Evolutionary conservation across 2,888 invertebrate genomes (phyloP).

Genomic region (Microplitis deprimator): DNA sequence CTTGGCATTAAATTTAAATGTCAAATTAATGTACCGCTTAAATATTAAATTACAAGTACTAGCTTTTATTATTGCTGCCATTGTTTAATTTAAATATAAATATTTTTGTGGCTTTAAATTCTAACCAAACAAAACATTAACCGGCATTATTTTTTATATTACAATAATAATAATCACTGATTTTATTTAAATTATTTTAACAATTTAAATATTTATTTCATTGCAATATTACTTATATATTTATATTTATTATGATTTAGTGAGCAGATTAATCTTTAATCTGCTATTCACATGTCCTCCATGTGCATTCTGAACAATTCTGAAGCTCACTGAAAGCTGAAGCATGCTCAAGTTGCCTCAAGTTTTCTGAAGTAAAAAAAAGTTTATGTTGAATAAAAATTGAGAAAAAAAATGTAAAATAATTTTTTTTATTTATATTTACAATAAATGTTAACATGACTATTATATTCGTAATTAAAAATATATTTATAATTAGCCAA

Average conservation of each 20-base stretch:
- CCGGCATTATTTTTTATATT: no score
- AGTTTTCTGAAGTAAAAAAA: not conserved
- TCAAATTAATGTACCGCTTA: conserved; percentile 43
- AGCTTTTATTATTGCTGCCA: conserved; percentile 42
- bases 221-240: no score
- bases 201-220: no score
- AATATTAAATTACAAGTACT: conserved; percentile 45
- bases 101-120: no score
- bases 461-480: not conserved
- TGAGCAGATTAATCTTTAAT: no score
- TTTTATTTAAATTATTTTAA: no score
- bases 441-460: not conserved
- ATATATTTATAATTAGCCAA: not conserved
- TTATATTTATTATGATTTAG: no score
- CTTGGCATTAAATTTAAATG: conserved; percentile 50
- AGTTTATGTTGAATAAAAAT: not conserved
- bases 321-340: no score
- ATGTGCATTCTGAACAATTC: not conserved
- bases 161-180: no score
- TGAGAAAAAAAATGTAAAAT: not conserved
- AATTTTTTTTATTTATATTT: not conserved
- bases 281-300: no score
- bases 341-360: not conserved
- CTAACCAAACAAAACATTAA: no score
- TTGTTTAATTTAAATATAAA: conserved; percentile 20